Evolutionary conservation across 2,888 invertebrate species (phyloP).

Genomic region (Oeneis ivallda): DNA sequence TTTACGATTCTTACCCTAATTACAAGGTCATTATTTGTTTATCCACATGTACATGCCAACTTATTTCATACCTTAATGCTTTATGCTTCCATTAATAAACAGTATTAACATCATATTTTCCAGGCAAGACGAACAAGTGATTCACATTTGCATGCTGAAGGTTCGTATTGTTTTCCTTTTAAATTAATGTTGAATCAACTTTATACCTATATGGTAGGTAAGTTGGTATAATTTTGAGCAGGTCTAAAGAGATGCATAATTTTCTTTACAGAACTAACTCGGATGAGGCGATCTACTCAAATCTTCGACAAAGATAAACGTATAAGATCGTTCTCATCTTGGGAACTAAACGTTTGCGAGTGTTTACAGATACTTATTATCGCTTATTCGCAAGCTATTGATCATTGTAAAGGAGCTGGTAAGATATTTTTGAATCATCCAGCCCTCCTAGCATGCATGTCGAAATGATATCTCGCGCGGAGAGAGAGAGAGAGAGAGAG

Average conservation of each 20-base stretch:
- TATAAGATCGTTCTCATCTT: slow-evolving; percentile 56
- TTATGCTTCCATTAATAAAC: neutral
- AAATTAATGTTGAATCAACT: neutral
- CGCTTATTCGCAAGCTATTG: slow-evolving; percentile 81
- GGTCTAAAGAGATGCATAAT: no score
- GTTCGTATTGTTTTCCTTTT: neutral
- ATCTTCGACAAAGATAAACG: slow-evolving; percentile 27
- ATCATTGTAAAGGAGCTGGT: slow-evolving; percentile 84
- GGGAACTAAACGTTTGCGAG: slow-evolving; percentile 81
- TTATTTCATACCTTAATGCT: neutral
- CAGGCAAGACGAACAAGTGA: slow-evolving; percentile 13
- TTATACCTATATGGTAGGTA: neutral
- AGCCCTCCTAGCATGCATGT: no score
- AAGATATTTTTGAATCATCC: slow-evolving; percentile 39
- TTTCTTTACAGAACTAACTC: slow-evolving; percentile 23
- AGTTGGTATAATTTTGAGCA: no score
- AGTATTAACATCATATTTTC: neutral
- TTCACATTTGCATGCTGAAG: neutral
- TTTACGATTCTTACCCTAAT: slow-evolving; percentile 10
- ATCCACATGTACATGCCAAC: neutral
- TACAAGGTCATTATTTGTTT: neutral
- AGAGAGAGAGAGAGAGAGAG: no score
- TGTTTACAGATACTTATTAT: slow-evolving; percentile 80
- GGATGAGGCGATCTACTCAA: slow-evolving; percentile 28
- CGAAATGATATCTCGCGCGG: no score